Evolutionary conservation across 2,888 invertebrate species (phyloP).

Genomic region (Mantis religiosa): DNA sequence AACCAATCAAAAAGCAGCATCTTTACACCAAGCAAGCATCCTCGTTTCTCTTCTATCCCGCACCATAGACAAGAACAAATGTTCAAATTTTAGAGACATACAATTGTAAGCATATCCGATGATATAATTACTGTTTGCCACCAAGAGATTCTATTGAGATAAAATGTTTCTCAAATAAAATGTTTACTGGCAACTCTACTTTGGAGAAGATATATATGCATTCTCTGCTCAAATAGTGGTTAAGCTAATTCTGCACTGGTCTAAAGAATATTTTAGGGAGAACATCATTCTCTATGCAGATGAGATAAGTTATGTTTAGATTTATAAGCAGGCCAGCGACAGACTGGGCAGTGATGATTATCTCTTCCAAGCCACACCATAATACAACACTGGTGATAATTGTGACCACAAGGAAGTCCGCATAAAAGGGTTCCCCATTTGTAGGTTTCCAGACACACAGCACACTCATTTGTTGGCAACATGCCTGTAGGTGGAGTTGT

Average conservation of each 20-base stretch:
- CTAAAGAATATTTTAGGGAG: background rate
- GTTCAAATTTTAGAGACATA: no score
- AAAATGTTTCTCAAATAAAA: background rate
- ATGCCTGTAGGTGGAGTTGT: constrained; percentile 37
- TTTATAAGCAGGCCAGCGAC: constrained; percentile 51
- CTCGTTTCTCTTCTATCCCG: no score
- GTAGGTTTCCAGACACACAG: constrained; percentile 50
- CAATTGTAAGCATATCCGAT: no score
- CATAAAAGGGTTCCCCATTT: constrained; percentile 41
- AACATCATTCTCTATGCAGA: background rate
- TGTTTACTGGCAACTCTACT: background rate
- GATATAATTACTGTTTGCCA: background rate
- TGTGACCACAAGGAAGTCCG: constrained; percentile 51
- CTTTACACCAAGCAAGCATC: no score
- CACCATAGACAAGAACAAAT: no score
- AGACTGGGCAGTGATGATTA: constrained; percentile 52
- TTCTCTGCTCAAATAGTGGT: background rate
- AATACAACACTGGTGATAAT: constrained; percentile 50
- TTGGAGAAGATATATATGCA: background rate
- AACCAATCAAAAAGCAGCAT: no score
- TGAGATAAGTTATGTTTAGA: constrained; percentile 19
- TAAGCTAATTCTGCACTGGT: background rate
- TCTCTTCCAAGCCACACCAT: constrained; percentile 48
- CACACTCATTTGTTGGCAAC: constrained; percentile 44
- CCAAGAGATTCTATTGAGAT: background rate